phyloP scores from a whole-genome alignment of 2,797 vertebrate species.

The Thunnus albacares region DNA sequence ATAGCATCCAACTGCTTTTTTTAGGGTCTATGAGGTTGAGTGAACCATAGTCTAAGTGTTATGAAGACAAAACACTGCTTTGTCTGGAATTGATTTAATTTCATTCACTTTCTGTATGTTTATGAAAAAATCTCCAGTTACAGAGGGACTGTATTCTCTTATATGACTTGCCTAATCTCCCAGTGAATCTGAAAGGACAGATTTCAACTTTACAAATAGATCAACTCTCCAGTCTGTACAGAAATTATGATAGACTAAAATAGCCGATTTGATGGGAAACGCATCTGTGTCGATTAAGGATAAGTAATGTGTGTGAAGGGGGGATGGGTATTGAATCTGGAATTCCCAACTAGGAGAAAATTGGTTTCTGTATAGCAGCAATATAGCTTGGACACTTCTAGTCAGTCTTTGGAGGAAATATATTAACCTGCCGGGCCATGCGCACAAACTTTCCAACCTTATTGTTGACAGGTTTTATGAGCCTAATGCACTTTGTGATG shows the following conservation, averaged over 20 bases:
- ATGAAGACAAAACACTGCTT: conserved; percentile 54
- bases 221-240: conserved; percentile 36
- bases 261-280: conserved; percentile 60
- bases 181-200: conserved; percentile 41
- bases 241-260: conserved; percentile 52
- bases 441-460: conserved; percentile 85
- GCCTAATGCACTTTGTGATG: conserved; percentile 90
- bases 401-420: conserved; percentile 80
- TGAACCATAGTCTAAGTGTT: conserved; percentile 30
- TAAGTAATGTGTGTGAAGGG: conserved; percentile 59
- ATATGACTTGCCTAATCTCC: conserved; percentile 46
- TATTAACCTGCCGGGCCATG: conserved; percentile 84
- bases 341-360: conserved; percentile 75
- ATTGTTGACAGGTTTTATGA: conserved; percentile 90
- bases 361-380: conserved; percentile 69
- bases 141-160: conserved; percentile 30
- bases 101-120: conserved; percentile 62
- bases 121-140: conserved; percentile 59
- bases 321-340: conserved; percentile 56
- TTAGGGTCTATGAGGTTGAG: conserved; percentile 31
- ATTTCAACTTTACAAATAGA: conserved; percentile 59
- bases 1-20: conserved; percentile 25
- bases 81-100: conserved; percentile 68
- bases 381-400: conserved; percentile 78
- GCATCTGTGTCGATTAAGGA: conserved; percentile 64